Evolutionary conservation across 2,888 invertebrate genomes (phyloP).

Genomic region (Eugnorisma glareosa): DNA sequence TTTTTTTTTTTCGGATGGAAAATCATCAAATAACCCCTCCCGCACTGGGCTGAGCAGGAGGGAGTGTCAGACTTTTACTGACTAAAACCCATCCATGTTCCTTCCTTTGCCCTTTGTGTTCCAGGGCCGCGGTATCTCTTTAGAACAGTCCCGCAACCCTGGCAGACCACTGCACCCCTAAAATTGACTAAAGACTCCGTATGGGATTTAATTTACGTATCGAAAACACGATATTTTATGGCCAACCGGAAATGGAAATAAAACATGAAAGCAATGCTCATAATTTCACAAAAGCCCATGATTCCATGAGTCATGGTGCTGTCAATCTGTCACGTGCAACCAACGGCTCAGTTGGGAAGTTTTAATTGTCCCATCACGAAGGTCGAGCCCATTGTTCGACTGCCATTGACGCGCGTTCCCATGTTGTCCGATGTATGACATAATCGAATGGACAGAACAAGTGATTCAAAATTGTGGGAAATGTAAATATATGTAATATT

Average conservation of each 20-base stretch:
- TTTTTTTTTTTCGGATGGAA: too few species aligned
- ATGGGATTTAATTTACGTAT: slow-evolving; percentile 3
- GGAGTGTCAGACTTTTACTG: too few species aligned
- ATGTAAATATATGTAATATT: slow-evolving; percentile 32
- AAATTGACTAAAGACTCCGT: not conserved
- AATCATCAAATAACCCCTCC: too few species aligned
- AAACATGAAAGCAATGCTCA: slow-evolving; percentile 39
- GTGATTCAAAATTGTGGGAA: slow-evolving; percentile 26
- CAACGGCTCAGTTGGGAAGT: slow-evolving; percentile 53
- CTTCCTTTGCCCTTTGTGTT: too few species aligned
- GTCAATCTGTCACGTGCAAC: slow-evolving; percentile 54
- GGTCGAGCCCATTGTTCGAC: slow-evolving; percentile 62
- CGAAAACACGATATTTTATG: slow-evolving; percentile 20
- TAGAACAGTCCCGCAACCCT: too few species aligned
- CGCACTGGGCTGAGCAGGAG: too few species aligned
- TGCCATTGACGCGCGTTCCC: slow-evolving; percentile 58
- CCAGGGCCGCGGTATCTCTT: too few species aligned
- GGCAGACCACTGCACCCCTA: too few species aligned
- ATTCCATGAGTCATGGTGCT: slow-evolving; percentile 43
- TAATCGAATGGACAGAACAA: slow-evolving; percentile 46
- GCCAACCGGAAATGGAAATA: slow-evolving; percentile 17
- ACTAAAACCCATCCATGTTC: too few species aligned
- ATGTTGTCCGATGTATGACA: slow-evolving; percentile 54
- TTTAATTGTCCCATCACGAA: slow-evolving; percentile 61
- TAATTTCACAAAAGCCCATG: slow-evolving; percentile 45